Conservation (phyloP, 2,113 vertebrate genomes). For the Malurus melanocephalus region DNA sequence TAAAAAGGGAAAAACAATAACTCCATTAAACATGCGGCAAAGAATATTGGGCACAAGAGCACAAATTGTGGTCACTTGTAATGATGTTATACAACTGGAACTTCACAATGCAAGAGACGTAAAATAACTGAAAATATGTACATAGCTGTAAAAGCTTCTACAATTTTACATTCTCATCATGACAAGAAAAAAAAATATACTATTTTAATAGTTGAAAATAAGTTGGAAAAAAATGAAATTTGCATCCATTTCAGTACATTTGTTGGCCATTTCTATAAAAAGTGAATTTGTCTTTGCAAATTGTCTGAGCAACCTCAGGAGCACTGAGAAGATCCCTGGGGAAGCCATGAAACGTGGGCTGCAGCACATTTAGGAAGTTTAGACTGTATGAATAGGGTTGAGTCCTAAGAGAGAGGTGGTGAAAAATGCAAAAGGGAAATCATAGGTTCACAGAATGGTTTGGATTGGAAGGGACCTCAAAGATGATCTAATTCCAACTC, state of each 20-base stretch:
- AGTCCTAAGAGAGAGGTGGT: accelerated
- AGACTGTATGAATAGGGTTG: accelerated
- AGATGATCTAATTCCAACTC: background rate
- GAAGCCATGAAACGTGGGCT: accelerated
- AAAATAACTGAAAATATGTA: background rate
- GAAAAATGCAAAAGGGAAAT: background rate
- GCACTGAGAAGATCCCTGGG: accelerated
- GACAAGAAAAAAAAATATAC: background rate
- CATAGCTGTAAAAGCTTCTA: accelerated
- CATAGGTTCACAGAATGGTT: background rate
- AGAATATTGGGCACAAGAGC: background rate
- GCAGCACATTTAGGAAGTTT: background rate
- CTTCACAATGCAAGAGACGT: background rate
- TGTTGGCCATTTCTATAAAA: background rate
- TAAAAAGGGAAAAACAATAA: background rate
- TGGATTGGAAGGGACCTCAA: background rate
- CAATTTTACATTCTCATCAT: background rate
- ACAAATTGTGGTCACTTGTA: background rate
- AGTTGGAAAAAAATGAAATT: too few relatives aligned
- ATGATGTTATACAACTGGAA: background rate
- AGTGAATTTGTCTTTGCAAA: background rate
- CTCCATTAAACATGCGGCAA: background rate
- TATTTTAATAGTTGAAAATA: background rate
- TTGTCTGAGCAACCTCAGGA: background rate
- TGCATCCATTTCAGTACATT: background rate